These are phyloP conservation scores for Manis pentadactyla DNA, from an alignment of 2,797 vertebrate genomes.

Conservation along the genomic window DNA sequence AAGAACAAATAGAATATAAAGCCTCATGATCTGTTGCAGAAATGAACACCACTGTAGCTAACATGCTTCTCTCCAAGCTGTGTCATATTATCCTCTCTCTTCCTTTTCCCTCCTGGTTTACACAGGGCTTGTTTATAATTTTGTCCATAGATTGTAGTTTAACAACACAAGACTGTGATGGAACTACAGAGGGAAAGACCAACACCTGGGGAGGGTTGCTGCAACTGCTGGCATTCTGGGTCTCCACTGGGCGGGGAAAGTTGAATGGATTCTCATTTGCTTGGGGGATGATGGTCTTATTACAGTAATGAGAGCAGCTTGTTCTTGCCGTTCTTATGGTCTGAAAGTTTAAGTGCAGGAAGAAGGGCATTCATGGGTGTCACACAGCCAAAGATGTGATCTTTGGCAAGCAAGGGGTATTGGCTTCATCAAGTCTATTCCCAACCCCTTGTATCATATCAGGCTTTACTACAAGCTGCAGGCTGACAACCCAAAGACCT, in stretches of 20 bases:
- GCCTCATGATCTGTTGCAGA: background rate
- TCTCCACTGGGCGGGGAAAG: background rate
- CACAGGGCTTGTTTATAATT: background rate
- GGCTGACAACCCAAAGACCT: background rate
- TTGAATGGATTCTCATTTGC: background rate
- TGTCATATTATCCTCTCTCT: background rate
- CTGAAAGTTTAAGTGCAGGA: background rate
- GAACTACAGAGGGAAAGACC: background rate
- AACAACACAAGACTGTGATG: background rate
- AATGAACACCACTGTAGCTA: background rate
- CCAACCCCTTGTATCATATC: background rate
- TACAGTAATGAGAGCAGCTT: background rate
- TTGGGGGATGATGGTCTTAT: background rate
- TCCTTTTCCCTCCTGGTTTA: background rate
- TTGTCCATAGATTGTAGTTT: background rate
- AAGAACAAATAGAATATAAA: background rate
- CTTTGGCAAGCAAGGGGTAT: background rate
- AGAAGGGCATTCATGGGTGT: background rate
- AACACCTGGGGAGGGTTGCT: background rate
- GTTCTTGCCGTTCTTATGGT: background rate
- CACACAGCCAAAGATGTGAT: background rate
- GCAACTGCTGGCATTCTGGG: background rate
- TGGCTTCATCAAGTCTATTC: background rate
- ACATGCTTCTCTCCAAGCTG: background rate
- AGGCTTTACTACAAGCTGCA: background rate